These are phyloP conservation scores for Himalopsyche tibetana DNA, from an alignment of 2,888 invertebrate species.

Conservation along the genomic window DNA sequence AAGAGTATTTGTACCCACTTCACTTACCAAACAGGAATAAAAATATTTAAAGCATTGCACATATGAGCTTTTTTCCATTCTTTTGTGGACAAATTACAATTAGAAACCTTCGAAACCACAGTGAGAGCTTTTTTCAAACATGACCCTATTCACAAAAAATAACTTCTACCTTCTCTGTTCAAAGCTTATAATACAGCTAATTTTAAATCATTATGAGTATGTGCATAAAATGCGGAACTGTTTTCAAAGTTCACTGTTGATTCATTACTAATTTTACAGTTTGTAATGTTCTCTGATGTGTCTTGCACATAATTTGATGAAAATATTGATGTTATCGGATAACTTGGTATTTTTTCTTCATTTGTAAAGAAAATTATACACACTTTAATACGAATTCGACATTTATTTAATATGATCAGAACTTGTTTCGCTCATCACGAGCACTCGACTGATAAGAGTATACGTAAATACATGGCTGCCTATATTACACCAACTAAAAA, in stretches of 20 bases:
- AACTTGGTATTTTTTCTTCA: too few species aligned
- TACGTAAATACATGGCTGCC: too few species aligned
- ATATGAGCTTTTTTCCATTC: conserved; percentile 33
- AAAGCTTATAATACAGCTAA: conserved; percentile 6
- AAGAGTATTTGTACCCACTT: not conserved
- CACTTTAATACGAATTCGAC: too few species aligned
- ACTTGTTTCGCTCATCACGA: too few species aligned
- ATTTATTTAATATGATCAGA: too few species aligned
- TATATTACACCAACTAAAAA: too few species aligned
- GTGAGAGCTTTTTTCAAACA: conserved; percentile 19
- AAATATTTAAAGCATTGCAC: not conserved
- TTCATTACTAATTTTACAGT: not conserved
- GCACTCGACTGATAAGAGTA: too few species aligned
- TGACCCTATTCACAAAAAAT: not conserved
- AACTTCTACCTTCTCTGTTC: not conserved
- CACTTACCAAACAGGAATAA: conserved; percentile 12
- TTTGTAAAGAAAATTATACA: too few species aligned
- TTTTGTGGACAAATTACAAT: conserved; percentile 19
- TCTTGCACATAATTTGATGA: too few species aligned
- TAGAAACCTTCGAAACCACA: conserved; percentile 17
- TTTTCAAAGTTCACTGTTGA: not conserved
- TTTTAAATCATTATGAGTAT: not conserved
- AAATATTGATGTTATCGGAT: too few species aligned
- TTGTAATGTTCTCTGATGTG: too few species aligned
- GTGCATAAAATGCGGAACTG: not conserved